Conservation (phyloP, 1,140 invertebrate species). For the Teleopsis dalmanni region DNA sequence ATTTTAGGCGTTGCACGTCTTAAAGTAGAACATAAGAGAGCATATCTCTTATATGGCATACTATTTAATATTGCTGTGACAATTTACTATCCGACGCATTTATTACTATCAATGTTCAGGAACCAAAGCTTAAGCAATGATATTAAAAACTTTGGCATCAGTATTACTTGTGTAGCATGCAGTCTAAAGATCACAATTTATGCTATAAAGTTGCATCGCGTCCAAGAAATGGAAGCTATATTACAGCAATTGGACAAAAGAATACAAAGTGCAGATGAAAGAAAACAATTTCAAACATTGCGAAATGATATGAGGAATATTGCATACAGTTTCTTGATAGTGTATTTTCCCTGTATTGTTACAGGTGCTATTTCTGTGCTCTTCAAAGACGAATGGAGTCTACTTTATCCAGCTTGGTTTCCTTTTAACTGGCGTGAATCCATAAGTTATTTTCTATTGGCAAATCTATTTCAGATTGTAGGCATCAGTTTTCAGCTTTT, state of each 20-base stretch:
- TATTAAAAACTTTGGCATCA: constrained; percentile 22
- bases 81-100: constrained; percentile 23
- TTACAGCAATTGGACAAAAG: constrained; percentile 18
- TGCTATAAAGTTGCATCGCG: constrained; percentile 17
- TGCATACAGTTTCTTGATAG: constrained; percentile 14
- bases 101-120: constrained; percentile 17
- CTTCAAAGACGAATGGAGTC: constrained; percentile 14
- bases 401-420: constrained; percentile 33
- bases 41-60: no score
- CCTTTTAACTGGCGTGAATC: constrained; percentile 27
- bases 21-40: no score
- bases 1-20: constrained; percentile 11
- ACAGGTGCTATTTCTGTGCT: constrained; percentile 24
- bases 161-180: constrained; percentile 21
- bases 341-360: constrained; percentile 16
- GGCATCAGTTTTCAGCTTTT: constrained; percentile 17
- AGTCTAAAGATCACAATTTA: constrained; percentile 24
- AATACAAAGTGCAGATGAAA: constrained; percentile 7
- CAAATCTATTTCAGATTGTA: constrained; percentile 24
- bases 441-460: constrained; percentile 16
- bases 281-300: constrained; percentile 15
- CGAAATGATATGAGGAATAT: constrained; percentile 17
- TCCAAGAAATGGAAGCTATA: constrained; percentile 19
- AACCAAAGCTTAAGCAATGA: constrained; percentile 20
- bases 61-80: constrained; percentile 21